Conservation (phyloP, 2,888 invertebrate species). For the Drosophila meridiana region DNA sequence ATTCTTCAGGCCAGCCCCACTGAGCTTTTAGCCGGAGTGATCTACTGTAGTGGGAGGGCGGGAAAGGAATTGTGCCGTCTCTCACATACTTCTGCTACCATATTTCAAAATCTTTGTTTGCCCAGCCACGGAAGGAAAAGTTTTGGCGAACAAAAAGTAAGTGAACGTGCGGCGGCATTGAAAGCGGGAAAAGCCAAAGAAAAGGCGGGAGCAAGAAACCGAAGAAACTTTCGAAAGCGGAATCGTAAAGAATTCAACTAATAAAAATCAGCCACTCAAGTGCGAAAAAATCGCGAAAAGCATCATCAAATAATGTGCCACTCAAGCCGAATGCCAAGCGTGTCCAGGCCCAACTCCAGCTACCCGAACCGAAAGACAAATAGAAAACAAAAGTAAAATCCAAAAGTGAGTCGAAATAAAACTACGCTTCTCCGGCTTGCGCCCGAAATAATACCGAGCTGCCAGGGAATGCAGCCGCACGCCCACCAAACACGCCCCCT, state of each 20-base stretch:
- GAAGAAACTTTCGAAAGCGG: conserved; percentile 65
- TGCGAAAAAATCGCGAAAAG: conserved; percentile 85
- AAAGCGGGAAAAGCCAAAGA: conserved; percentile 38
- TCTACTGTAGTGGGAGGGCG: conserved; percentile 20
- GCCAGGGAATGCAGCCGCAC: conserved; percentile 54
- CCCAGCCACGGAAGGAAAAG: conserved; percentile 55
- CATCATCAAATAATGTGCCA: conserved; percentile 83
- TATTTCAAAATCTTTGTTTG: conserved; percentile 76
- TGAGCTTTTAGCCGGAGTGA: conserved; percentile 18
- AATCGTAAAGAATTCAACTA: conserved; percentile 85
- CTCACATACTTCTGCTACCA: conserved; percentile 53
- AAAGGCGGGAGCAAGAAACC: conserved; percentile 55
- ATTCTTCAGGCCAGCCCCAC: background rate
- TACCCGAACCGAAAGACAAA: conserved; percentile 66
- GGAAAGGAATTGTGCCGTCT: conserved; percentile 37
- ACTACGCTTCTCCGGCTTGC: conserved; percentile 65
- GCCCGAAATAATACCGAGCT: conserved; percentile 54
- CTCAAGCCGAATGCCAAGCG: conserved; percentile 75
- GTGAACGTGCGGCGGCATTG: conserved; percentile 63
- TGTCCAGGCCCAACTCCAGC: conserved; percentile 36
- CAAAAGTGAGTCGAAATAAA: conserved; percentile 67
- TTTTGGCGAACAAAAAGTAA: conserved; percentile 55
- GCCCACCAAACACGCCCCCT: conserved; percentile 13
- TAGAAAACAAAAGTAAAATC: conserved; percentile 68
- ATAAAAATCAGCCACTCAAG: conserved; percentile 85